These are phyloP conservation scores for Psilopogon haemacephalus DNA, from an alignment of 2,113 vertebrate species.

Conservation along the genomic window DNA sequence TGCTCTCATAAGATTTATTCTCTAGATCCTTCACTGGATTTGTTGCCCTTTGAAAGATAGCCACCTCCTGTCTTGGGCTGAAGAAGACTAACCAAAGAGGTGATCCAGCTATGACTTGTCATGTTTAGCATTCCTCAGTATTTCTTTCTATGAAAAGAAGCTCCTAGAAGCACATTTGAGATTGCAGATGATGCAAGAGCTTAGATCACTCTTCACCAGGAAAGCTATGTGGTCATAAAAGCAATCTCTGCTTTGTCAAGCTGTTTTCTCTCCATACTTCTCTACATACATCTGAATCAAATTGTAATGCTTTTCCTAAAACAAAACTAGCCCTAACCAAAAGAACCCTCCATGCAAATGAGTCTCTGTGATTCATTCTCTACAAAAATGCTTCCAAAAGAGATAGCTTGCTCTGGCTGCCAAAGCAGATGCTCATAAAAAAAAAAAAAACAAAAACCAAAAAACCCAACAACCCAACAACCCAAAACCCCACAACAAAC, in stretches of 20 bases:
- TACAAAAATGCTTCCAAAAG: not conserved
- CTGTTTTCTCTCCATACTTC: not conserved
- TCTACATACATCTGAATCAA: not conserved
- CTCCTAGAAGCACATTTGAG: not conserved
- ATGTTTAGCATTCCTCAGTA: not conserved
- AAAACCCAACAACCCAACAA: no score
- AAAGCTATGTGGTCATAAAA: fast-evolving
- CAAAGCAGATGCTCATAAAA: not conserved
- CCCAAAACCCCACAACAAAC: not conserved
- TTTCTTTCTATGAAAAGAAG: not conserved
- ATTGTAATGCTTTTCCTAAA: not conserved
- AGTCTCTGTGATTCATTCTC: not conserved
- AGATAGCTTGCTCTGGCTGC: not conserved
- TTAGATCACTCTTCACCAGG: not conserved
- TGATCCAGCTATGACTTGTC: not conserved
- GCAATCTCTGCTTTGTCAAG: not conserved
- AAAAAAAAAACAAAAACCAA: no score
- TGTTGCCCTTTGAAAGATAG: no score
- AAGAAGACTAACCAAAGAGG: not conserved
- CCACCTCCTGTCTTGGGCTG: not conserved
- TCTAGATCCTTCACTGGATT: no score
- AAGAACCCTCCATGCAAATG: not conserved
- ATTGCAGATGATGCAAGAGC: not conserved
- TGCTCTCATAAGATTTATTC: no score
- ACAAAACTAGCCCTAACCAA: not conserved